Conservation (phyloP, 2,113 vertebrate genomes). For the Todiramphus saurophagus region DNA sequence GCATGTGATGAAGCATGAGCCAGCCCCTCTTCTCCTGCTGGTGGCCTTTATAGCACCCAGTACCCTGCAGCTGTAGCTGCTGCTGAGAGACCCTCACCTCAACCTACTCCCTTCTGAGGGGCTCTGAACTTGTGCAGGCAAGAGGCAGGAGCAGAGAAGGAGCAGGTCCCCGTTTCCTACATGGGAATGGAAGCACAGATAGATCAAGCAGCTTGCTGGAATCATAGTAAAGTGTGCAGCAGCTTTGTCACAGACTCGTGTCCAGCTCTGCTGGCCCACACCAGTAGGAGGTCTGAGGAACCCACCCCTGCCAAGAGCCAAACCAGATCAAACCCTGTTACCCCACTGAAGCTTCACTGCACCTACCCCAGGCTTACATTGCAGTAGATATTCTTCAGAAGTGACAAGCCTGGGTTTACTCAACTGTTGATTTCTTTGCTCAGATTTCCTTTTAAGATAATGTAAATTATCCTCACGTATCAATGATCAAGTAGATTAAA, state of each 20-base stretch:
- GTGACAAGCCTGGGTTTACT: background rate
- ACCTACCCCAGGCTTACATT: accelerated
- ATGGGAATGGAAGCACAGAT: background rate
- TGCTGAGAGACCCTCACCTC: background rate
- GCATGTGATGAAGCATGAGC: background rate
- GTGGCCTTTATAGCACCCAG: background rate
- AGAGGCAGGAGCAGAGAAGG: background rate
- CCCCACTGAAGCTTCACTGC: background rate
- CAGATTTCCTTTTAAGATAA: conserved; percentile 1
- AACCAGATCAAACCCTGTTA: background rate
- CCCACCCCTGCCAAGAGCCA: background rate
- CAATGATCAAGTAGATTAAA: background rate
- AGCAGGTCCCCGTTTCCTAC: background rate
- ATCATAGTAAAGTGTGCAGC: background rate
- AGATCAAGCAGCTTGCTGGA: background rate
- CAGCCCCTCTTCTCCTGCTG: background rate
- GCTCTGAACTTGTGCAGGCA: background rate
- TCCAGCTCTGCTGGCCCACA: background rate
- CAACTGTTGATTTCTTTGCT: background rate
- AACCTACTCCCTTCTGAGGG: background rate
- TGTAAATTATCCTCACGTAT: background rate
- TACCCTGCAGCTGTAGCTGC: background rate
- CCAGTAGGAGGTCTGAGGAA: background rate
- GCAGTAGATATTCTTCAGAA: background rate
- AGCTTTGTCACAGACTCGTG: background rate